Percentiles rank a stretch among this genome's conserved stretches.
Conservation (phyloP, 2,113 vertebrate species). For the Pollimyrus isidori region DNA sequence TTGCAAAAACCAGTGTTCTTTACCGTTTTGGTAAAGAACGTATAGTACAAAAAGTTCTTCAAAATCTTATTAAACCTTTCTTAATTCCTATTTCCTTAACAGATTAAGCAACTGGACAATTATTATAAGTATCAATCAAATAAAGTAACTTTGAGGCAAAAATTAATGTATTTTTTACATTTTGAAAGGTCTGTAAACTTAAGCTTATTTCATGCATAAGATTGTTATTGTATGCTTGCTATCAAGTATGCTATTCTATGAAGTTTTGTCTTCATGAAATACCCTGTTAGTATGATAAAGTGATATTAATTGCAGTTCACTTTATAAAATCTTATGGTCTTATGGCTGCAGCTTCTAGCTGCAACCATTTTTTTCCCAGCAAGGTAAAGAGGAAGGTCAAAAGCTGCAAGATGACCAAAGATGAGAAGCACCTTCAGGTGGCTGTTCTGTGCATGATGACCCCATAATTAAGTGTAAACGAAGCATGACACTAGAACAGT, state of each 20-base stretch:
- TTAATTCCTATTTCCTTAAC: background rate
- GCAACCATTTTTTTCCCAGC: background rate
- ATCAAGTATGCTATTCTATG: background rate
- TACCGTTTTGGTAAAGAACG: too few relatives aligned
- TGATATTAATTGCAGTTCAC: background rate
- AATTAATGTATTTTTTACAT: background rate
- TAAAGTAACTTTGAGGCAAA: background rate
- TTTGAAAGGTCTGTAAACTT: background rate
- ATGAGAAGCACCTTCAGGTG: background rate
- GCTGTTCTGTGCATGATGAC: background rate
- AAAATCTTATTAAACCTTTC: background rate
- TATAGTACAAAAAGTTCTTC: too few relatives aligned
- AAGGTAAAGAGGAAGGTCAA: background rate
- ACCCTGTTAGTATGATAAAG: background rate
- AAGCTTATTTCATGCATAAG: background rate
- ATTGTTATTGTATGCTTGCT: background rate
- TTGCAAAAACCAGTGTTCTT: too few relatives aligned
- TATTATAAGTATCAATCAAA: background rate
- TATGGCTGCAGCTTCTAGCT: background rate
- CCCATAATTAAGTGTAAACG: background rate
- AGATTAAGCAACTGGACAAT: background rate
- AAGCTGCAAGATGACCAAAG: background rate
- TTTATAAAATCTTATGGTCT: background rate
- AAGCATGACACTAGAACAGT: background rate
- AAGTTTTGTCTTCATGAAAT: background rate